Evolutionary conservation across 1,140 invertebrate species (phyloP), one percentile per base, ranked within the genome.

Genomic region (Argopecten irradians): DNA sequence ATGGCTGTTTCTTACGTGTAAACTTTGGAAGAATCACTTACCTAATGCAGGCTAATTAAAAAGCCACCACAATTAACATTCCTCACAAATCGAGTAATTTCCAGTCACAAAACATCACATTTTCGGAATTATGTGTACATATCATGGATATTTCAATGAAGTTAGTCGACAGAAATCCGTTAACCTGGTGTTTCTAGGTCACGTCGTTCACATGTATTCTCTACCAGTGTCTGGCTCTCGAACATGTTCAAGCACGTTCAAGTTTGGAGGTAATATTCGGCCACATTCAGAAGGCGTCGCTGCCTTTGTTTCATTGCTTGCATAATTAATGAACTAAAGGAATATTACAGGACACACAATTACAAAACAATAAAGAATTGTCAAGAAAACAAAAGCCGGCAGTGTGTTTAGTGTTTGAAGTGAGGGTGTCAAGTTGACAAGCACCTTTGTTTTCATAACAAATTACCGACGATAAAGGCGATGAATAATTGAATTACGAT

Each of bases 401-500:
- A 28, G n/a, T 71, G 22, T 16, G 22, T 5, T 5, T 5, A 3
- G 22, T 71, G 5, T 71, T 5, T 28, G 5, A 3, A n/a, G 55
- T 71, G 55, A 16, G 28, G n/a, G 55, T 71, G 55, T 71, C 55
- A 71, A 71, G 28, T 71, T 71, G n/a, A 22, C 36, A 28, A 71
- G 28, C n/a, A 71, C 55, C 55, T 71, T 71, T 71, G 55, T 71
- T 71, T 71, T 71, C 22, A 71, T 71, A 8, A 39, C 36, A 39
- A 39, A 39, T 39, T 13, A 71, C 16, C 55, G 55, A 71, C 55
- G 2, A n/a, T 13, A 39, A 39, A 8, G 8, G 22, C 28, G 55
- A 71, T 71, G 43, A 71, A 71, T 71, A 71, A 71, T 71, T 71
- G 55, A 71, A 71, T 71, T 71, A 71, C 55, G n/a, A 71, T 71